These are phyloP conservation scores for Stenodera caucasica DNA, from an alignment of 2,888 invertebrate species.

Conservation along the genomic window DNA sequence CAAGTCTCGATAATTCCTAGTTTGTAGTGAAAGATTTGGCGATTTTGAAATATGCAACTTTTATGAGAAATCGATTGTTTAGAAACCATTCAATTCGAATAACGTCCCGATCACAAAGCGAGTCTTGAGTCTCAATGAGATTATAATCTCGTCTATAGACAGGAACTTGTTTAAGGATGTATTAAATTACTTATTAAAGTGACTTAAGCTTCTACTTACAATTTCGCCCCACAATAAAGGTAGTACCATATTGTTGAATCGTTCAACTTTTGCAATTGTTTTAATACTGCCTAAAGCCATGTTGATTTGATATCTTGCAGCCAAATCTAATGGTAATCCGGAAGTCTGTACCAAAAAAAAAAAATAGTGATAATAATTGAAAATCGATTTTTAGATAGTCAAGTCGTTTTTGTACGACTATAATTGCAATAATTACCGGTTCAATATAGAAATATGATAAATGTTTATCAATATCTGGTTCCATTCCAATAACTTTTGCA, in stretches of 20 bases:
- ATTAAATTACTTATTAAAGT: too few relatives aligned
- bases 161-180: too few relatives aligned
- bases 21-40: too few relatives aligned
- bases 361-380: conserved; percentile 15
- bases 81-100: too few relatives aligned
- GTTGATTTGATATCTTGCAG: conserved; percentile 84
- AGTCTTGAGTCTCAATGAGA: too few relatives aligned
- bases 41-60: too few relatives aligned
- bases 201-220: conserved; percentile 63
- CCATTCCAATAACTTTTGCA: conserved; percentile 67
- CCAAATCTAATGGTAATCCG: conserved; percentile 77
- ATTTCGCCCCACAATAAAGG: conserved; percentile 90
- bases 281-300: conserved; percentile 75
- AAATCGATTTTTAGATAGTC: conserved; percentile 6
- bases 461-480: conserved; percentile 67
- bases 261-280: conserved; percentile 65
- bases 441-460: conserved; percentile 75
- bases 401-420: not conserved
- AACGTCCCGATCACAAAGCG: too few relatives aligned
- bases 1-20: too few relatives aligned
- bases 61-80: too few relatives aligned
- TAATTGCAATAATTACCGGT: conserved; percentile 62
- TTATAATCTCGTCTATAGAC: too few relatives aligned
- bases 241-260: conserved; percentile 71
- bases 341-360: conserved; percentile 56